phyloP scores from a whole-genome alignment of 1,140 invertebrate genomes.

The Drosophila burlai region DNA sequence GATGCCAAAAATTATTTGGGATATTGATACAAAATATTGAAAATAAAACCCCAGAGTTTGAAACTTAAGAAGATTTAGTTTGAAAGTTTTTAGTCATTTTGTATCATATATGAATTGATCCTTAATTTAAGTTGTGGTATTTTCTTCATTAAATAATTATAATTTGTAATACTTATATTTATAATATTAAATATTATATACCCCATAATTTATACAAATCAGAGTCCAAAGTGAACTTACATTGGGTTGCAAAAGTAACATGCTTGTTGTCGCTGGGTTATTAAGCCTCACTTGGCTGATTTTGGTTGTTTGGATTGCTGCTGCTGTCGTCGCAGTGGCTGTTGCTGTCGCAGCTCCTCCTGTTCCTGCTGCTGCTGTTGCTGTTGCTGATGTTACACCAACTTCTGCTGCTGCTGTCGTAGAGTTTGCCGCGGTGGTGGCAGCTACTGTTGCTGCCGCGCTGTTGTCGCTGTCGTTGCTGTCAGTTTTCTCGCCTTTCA shows the following conservation, averaged over 20 bases:
- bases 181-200: not conserved
- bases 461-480: slow-evolving; percentile 39
- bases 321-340: slow-evolving; percentile 31
- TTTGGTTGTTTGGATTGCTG: slow-evolving; percentile 56
- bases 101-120: too few species aligned
- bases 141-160: too few species aligned
- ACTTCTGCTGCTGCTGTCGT: slow-evolving; percentile 9
- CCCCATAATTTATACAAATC: not conserved
- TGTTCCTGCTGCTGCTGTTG: slow-evolving; percentile 15
- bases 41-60: too few species aligned
- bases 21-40: not conserved
- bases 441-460: slow-evolving; percentile 24
- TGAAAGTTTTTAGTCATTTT: too few species aligned
- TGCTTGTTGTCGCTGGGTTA: slow-evolving; percentile 81
- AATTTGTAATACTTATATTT: too few species aligned
- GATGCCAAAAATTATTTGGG: not conserved
- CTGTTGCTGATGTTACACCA: slow-evolving; percentile 22
- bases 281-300: slow-evolving; percentile 72
- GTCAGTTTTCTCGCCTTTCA: slow-evolving; percentile 53
- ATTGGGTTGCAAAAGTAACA: slow-evolving; percentile 85
- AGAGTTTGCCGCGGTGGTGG: slow-evolving; percentile 27
- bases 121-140: not conserved
- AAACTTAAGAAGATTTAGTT: too few species aligned
- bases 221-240: slow-evolving; percentile 60
- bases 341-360: slow-evolving; percentile 26